Evolutionary conservation across 2,113 vertebrate genomes (phyloP).

Genomic region (Rhinolophus sinicus): DNA sequence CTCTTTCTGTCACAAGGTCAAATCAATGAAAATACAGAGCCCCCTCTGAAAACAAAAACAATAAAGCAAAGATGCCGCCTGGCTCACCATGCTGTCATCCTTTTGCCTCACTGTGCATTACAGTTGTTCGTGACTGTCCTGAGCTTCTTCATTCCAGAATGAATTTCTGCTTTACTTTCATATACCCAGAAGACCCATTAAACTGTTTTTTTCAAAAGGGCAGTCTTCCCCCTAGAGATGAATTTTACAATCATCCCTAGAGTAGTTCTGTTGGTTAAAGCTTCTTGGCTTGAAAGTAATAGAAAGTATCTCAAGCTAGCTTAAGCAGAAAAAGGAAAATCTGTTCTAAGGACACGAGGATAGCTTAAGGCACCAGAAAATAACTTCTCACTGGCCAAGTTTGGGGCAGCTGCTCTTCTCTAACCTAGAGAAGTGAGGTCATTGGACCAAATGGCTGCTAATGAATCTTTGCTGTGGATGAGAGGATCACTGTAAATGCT

Average conservation of each 20-base stretch:
- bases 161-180: conserved; percentile 40
- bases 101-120: neutral
- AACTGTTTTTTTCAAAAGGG: conserved; percentile 55
- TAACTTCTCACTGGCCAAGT: neutral
- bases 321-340: neutral
- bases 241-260: conserved; percentile 2
- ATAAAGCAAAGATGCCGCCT: neutral
- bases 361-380: neutral
- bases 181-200: conserved; percentile 55
- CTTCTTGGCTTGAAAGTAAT: conserved; percentile 14
- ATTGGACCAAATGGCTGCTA: neutral
- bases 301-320: neutral
- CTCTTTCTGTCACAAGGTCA: neutral
- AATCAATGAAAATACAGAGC: neutral
- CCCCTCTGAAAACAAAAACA: neutral
- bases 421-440: neutral
- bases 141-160: conserved; percentile 10
- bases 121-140: neutral
- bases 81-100: neutral
- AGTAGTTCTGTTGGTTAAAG: neutral
- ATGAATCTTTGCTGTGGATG: neutral
- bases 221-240: conserved; percentile 1
- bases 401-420: neutral
- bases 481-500: neutral
- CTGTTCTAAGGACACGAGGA: neutral